A percentile compares a stretch with the other conserved stretches of the same genome.
These are phyloP conservation scores for Pseudochromis fuscus DNA, from an alignment of 2,797 vertebrate species.

Conservation along the genomic window DNA sequence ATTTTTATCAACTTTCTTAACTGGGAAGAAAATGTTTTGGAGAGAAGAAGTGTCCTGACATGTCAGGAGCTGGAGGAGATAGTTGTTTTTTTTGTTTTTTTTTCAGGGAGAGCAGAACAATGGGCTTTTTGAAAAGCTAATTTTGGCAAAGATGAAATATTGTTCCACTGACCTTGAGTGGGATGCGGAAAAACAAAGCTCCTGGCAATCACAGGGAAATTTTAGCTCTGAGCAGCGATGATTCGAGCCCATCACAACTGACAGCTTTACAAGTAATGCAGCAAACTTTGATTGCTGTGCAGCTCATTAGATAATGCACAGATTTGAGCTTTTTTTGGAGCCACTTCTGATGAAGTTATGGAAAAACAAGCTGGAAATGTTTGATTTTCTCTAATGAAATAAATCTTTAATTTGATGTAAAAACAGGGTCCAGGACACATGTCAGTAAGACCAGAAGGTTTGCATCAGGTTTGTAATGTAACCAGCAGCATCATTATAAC, in stretches of 20 bases:
- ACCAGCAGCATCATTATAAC: too few relatives aligned
- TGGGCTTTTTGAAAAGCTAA: background rate
- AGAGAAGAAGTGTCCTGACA: background rate
- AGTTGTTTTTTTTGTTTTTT: too few relatives aligned
- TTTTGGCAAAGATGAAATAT: background rate
- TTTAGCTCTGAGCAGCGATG: background rate
- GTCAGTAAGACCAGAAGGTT: too few relatives aligned
- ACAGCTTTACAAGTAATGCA: background rate
- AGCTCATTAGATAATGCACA: background rate
- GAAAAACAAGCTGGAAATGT: background rate
- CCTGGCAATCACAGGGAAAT: background rate
- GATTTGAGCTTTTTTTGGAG: background rate
- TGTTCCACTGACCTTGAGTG: background rate
- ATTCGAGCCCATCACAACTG: background rate
- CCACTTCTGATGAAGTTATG: background rate
- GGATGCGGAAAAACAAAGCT: constrained; percentile 4
- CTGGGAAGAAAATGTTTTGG: background rate
- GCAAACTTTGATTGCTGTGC: background rate
- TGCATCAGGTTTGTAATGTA: too few relatives aligned
- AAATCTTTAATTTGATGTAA: too few relatives aligned
- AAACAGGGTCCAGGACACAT: too few relatives aligned
- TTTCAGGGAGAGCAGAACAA: background rate
- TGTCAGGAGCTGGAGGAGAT: background rate
- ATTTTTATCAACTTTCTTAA: too few relatives aligned
- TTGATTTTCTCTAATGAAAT: too few relatives aligned